These are phyloP conservation scores for Megaceryle alcyon DNA, from an alignment of 2,797 vertebrate species.

Conservation along the genomic window DNA sequence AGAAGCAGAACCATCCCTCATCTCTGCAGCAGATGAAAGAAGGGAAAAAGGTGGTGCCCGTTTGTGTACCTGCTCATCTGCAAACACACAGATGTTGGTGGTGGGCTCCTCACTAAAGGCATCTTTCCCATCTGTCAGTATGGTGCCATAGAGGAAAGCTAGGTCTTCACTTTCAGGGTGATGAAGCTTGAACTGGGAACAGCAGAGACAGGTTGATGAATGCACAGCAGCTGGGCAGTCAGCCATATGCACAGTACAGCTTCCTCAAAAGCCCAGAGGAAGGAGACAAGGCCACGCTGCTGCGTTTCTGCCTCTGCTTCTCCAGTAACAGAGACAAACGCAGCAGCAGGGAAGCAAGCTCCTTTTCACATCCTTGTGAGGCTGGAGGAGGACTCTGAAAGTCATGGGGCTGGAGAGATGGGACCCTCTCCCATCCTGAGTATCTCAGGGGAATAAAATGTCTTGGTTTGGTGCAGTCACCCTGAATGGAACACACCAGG, in stretches of 20 bases:
- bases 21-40: neutral
- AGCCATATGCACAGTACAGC: neutral
- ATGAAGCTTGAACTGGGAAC: slow-evolving; percentile 85
- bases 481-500: accelerated
- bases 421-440: neutral
- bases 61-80: slow-evolving; percentile 89
- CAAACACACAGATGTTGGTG: slow-evolving; percentile 94
- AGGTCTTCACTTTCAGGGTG: slow-evolving; percentile 91
- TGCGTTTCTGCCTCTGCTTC: neutral
- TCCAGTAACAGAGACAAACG: accelerated
- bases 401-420: neutral
- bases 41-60: accelerated
- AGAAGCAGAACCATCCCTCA: neutral
- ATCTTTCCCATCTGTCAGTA: slow-evolving; percentile 94
- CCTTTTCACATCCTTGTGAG: neutral
- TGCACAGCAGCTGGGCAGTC: neutral
- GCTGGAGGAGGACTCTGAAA: neutral
- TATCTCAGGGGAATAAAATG: neutral
- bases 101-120: slow-evolving; percentile 85
- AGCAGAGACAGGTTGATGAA: neutral
- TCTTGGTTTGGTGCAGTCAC: neutral
- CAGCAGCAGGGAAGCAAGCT: neutral
- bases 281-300: neutral
- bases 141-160: slow-evolving; percentile 94
- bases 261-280: neutral